Evolutionary conservation across 2,888 invertebrate genomes (phyloP).

Genomic region (Rutpela maculata): DNA sequence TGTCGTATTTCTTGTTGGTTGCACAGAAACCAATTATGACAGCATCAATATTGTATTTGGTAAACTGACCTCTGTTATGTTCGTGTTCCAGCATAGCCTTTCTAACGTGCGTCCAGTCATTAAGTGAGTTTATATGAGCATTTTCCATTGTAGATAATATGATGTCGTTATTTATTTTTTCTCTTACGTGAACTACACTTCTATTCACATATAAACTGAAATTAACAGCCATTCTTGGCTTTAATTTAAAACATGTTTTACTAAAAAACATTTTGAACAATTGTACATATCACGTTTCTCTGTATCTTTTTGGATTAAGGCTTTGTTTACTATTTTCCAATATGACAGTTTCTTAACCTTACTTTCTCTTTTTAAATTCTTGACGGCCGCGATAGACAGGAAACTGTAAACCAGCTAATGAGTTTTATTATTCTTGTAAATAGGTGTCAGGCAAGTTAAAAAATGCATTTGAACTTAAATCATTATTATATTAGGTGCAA

Average conservation of each 20-base stretch:
- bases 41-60: conserved; percentile 78
- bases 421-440: not conserved
- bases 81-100: conserved; percentile 71
- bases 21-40: conserved; percentile 77
- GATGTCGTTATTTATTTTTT: conserved; percentile 35
- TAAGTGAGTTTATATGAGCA: conserved; percentile 44
- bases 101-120: conserved; percentile 69
- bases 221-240: not conserved
- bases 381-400: too few species aligned
- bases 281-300: not conserved
- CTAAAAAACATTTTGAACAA: conserved; percentile 6
- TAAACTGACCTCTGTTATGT: conserved; percentile 68
- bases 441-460: not conserved
- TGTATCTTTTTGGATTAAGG: not conserved
- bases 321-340: not conserved
- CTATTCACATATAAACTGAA: not conserved
- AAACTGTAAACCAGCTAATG: too few species aligned
- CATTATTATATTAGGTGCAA: too few species aligned
- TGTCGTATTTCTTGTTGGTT: conserved; percentile 71
- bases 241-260: not conserved
- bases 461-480: not conserved
- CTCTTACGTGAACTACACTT: not conserved
- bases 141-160: conserved; percentile 47
- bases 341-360: not conserved
- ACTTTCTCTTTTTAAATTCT: not conserved